Conservation (phyloP, 2,888 invertebrate species). For the Drosophila dives region DNA sequence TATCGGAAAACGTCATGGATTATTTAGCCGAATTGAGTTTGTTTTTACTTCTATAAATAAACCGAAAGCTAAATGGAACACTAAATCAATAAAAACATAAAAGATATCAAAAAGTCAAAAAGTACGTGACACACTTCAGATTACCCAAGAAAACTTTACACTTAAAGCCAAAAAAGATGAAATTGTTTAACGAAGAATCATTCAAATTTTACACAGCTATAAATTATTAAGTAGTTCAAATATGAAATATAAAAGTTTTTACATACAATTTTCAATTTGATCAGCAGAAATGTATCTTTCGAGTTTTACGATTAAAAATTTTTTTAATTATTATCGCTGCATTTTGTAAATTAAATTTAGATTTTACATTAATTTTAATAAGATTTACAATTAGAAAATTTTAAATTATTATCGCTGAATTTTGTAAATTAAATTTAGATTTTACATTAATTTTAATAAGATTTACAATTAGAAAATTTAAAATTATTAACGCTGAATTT, state of each 20-base stretch:
- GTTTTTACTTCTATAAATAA: slow-evolving; percentile 58
- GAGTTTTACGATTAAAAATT: too few relatives aligned
- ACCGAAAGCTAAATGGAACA: slow-evolving; percentile 61
- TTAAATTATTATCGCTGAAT: too few relatives aligned
- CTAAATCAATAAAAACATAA: slow-evolving; percentile 75
- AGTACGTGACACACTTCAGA: slow-evolving; percentile 72
- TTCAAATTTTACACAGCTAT: not conserved
- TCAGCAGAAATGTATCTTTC: too few relatives aligned
- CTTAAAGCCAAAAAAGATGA: not conserved
- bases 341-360: too few relatives aligned
- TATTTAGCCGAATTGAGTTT: slow-evolving; percentile 32
- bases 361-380: too few relatives aligned
- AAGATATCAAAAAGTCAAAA: slow-evolving; percentile 27
- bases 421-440: too few relatives aligned
- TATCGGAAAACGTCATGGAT: slow-evolving; percentile 50
- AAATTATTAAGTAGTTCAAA: not conserved
- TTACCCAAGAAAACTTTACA: slow-evolving; percentile 1
- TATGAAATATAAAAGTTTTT: not conserved
- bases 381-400: too few relatives aligned
- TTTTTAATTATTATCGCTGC: too few relatives aligned
- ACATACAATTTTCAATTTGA: not conserved
- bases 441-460: too few relatives aligned
- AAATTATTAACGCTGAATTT: not conserved
- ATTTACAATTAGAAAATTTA: not conserved
- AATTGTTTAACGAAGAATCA: not conserved